These are phyloP conservation scores for Hydrozoanthus tunicans DNA, from an alignment of 64 coral and sea anemone species.

Conservation along the genomic window DNA sequence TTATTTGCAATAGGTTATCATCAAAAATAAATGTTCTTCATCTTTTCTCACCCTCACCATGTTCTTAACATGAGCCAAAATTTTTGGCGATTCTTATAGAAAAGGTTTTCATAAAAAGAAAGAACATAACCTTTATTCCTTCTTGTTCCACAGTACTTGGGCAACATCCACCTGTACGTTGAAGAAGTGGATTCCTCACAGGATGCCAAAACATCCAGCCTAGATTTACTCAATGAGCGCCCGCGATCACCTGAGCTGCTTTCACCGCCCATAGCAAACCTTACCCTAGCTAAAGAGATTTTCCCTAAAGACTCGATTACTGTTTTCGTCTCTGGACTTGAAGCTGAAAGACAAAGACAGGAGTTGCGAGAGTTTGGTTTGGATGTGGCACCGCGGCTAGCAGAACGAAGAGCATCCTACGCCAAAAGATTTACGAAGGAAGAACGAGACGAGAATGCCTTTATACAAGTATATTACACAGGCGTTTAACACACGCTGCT, in stretches of 20 bases:
- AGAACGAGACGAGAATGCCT: conserved; percentile 10
- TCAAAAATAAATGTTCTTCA: too few relatives aligned
- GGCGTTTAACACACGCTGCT: too few relatives aligned
- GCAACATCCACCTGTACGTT: neutral
- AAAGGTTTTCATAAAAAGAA: too few relatives aligned
- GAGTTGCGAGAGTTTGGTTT: conserved; percentile 43
- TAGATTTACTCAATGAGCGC: neutral
- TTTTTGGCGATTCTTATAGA: too few relatives aligned
- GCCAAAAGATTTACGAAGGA: conserved; percentile 14
- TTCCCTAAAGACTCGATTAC: conserved; percentile 23
- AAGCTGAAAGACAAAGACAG: conserved; percentile 41
- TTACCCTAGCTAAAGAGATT: conserved; percentile 24
- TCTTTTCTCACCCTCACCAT: too few relatives aligned
- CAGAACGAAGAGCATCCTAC: conserved; percentile 36
- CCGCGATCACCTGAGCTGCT: conserved; percentile 26
- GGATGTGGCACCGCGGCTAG: conserved; percentile 43
- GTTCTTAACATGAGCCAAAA: too few relatives aligned
- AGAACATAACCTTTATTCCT: too few relatives aligned
- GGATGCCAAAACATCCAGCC: neutral
- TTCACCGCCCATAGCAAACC: conserved; percentile 42
- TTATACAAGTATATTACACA: conserved; percentile 3
- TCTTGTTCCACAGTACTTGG: neutral
- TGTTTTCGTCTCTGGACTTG: conserved; percentile 44
- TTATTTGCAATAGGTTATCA: too few relatives aligned
- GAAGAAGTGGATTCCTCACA: conserved; percentile 14